These are phyloP conservation scores for Zoanthus sociatus DNA, from an alignment of 92 coral and sea anemone genomes.

Conservation along the genomic window DNA sequence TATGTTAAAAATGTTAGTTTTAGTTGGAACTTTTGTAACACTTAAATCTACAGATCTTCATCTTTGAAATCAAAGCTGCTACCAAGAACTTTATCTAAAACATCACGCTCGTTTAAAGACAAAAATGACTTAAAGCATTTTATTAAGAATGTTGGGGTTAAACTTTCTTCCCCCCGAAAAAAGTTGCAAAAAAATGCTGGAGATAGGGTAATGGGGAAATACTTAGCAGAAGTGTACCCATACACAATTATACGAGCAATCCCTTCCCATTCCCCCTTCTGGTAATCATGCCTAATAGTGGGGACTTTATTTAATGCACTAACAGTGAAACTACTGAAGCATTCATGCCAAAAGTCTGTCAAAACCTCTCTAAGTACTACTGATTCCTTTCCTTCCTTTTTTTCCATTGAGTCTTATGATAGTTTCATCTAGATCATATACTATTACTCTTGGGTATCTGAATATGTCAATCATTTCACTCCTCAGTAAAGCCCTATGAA, in stretches of 20 bases:
- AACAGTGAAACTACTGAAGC: slow-evolving; percentile 33
- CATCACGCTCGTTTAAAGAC: slow-evolving; percentile 20
- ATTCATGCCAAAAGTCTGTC: slow-evolving; percentile 33
- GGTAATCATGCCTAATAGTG: slow-evolving; percentile 15
- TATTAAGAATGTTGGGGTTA: background rate
- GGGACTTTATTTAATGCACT: slow-evolving; percentile 37
- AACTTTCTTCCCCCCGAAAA: background rate
- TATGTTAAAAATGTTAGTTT: slow-evolving; percentile 45
- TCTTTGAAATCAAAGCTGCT: slow-evolving; percentile 18
- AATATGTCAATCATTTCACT: too few relatives aligned
- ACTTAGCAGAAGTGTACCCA: background rate
- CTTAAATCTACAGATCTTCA: slow-evolving; percentile 18
- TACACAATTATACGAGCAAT: background rate
- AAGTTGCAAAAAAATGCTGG: slow-evolving; percentile 18
- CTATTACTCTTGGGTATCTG: background rate
- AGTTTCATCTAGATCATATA: background rate
- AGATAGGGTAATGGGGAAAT: slow-evolving; percentile 11
- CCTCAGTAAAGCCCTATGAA: background rate
- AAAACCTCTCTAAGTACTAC: slow-evolving; percentile 28
- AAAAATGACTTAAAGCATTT: slow-evolving; percentile 20
- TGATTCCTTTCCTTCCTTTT: background rate
- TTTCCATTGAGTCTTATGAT: background rate
- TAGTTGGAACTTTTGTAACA: slow-evolving; percentile 40
- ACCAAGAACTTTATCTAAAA: slow-evolving; percentile 10
- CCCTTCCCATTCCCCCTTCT: background rate